Evolutionary conservation across 2,797 vertebrate genomes (phyloP).

Genomic region (Acanthornis magna): DNA sequence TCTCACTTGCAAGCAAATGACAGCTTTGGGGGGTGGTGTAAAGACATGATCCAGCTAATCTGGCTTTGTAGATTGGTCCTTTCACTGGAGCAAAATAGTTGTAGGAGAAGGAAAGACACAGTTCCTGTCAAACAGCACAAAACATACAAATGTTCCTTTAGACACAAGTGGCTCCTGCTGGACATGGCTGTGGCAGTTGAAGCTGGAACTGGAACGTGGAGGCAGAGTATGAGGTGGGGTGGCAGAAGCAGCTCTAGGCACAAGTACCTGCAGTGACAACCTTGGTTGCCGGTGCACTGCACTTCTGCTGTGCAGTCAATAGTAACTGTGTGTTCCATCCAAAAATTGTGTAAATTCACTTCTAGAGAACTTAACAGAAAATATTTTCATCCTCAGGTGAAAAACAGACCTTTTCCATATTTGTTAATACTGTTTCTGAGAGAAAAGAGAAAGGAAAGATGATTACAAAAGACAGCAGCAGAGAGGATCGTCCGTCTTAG

Average conservation of each 20-base stretch:
- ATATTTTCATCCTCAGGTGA: background rate
- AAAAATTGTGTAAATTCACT: background rate
- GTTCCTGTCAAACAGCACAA: background rate
- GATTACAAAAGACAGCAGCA: background rate
- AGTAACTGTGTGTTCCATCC: background rate
- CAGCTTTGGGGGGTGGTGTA: background rate
- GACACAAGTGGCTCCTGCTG: background rate
- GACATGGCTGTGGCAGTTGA: background rate
- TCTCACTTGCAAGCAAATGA: background rate
- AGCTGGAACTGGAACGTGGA: background rate
- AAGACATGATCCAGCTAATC: background rate
- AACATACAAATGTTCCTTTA: background rate
- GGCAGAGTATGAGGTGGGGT: background rate
- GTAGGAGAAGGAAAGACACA: background rate
- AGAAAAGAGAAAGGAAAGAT: background rate
- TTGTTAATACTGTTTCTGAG: background rate
- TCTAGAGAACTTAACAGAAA: background rate
- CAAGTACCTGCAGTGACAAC: background rate
- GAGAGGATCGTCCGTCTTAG: background rate
- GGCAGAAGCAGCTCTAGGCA: background rate
- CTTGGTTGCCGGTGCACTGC: background rate
- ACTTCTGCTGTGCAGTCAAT: background rate
- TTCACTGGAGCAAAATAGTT: background rate
- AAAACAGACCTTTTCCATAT: background rate
- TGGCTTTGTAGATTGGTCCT: background rate